Conservation (phyloP, 2,888 invertebrate genomes). For the Glaucopsyche alexis region DNA sequence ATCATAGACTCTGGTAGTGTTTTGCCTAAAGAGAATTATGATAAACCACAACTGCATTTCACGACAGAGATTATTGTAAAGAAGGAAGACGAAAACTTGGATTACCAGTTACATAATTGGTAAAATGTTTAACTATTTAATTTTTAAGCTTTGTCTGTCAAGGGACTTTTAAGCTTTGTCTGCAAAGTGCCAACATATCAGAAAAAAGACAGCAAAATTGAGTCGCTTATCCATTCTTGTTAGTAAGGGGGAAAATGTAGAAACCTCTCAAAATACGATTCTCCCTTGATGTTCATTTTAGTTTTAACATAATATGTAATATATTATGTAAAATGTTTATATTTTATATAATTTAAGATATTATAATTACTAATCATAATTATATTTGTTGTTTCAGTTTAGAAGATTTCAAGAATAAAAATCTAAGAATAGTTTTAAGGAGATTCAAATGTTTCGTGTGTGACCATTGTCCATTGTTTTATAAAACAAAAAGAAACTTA, state of each 20-base stretch:
- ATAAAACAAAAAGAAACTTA: background rate
- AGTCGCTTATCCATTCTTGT: no score
- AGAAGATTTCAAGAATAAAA: background rate
- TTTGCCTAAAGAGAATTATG: background rate
- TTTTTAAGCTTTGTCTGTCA: no score
- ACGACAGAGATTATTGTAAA: background rate
- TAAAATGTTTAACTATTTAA: background rate
- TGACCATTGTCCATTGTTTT: slow-evolving; percentile 14
- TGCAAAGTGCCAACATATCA: no score
- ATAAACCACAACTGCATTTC: background rate
- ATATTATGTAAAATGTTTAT: no score
- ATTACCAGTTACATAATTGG: background rate
- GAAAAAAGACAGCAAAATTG: no score
- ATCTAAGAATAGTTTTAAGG: background rate
- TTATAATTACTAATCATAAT: no score
- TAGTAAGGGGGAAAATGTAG: no score
- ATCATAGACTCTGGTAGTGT: background rate
- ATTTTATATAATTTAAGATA: no score
- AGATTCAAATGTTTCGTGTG: slow-evolving; percentile 13
- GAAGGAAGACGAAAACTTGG: background rate
- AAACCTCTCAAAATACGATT: no score
- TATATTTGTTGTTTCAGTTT: background rate
- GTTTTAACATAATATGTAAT: no score
- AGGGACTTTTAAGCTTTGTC: no score
- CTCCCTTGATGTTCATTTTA: no score